Evolutionary conservation across 2,113 vertebrate species (phyloP), one percentile per base, ranked within the genome.

Genomic region (Argyrosomus japonicus): DNA sequence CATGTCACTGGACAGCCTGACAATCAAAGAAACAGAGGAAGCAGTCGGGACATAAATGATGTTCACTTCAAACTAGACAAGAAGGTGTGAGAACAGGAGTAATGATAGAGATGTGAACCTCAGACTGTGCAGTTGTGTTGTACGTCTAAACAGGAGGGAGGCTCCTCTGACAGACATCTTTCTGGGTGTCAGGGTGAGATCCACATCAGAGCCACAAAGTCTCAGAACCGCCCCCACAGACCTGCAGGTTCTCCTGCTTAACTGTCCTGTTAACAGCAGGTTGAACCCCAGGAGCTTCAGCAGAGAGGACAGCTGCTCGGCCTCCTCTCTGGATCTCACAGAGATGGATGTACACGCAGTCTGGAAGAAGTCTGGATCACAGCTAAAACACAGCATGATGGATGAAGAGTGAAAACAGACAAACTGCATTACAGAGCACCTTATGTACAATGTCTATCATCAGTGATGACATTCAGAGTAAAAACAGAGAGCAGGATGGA

Each of bases 281-380:
- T 1, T 65, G 65, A 75, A 53, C 0, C 43, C 60, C 32, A 70
- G 65, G 0, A 88, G 82, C 78, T 71, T 51, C 63, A 88, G 79
- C 69, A 88, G 75, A 71, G 64, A 58, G 4, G 47, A 18, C 53
- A 85, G 6, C 82, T 68, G 78, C 68, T 77, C 23, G 12, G 17
- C n/a, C 48, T 83, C 72, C 47, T 68, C 29, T 73, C 81, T 81
- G 81, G 81, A 81, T 47, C 57, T 77, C 0, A 77, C 56, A 25
- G 7, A 58, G 9, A 84, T 18, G 13, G 15, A 12, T 1, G 56
- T 0, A 51, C 77, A 87, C 25, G 74, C 68, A 1, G 1, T 25
- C 73, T 87, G 85, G 77, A 87, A 84, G 57, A 87, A 87, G 3
- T 40, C 63, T 32, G 68, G 68, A 45, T 25, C 61, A 81, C 68